Conservation (phyloP, 2,888 invertebrate genomes). For the Macrosiphum euphorbiae region DNA sequence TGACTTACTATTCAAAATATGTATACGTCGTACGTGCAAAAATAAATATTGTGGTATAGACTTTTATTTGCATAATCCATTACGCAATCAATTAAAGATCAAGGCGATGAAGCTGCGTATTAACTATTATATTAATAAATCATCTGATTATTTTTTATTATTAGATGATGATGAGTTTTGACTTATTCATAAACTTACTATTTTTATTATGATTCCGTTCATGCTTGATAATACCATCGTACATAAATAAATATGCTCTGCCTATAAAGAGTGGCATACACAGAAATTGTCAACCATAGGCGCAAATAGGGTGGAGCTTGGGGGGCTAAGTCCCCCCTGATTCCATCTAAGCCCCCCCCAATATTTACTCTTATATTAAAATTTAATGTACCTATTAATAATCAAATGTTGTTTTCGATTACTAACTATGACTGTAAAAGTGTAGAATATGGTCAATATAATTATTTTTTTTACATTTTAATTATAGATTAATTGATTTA, state of each 20-base stretch:
- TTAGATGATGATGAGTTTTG: not conserved
- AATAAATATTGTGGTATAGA: not conserved
- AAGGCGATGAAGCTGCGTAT: not conserved
- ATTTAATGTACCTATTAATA: too few relatives aligned
- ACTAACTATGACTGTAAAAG: too few relatives aligned
- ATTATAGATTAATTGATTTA: too few relatives aligned
- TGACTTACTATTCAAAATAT: too few relatives aligned
- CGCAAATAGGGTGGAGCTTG: too few relatives aligned
- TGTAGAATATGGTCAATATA: too few relatives aligned
- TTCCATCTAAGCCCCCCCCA: too few relatives aligned
- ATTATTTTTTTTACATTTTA: too few relatives aligned
- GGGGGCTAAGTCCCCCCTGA: too few relatives aligned
- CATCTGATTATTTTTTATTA: not conserved
- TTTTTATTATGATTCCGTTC: not conserved
- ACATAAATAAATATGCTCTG: not conserved
- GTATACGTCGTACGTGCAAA: not conserved
- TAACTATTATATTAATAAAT: not conserved
- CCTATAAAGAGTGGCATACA: not conserved
- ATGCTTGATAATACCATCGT: not conserved
- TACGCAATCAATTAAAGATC: not conserved
- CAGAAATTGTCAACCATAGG: not conserved
- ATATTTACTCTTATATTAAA: too few relatives aligned
- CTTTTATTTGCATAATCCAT: not conserved
- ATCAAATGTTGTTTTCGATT: too few relatives aligned
- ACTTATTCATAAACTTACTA: not conserved